Evolutionary conservation across 1,140 invertebrate genomes (phyloP), one percentile per base, ranked within the genome.

Genomic region (Formica selysi): DNA sequence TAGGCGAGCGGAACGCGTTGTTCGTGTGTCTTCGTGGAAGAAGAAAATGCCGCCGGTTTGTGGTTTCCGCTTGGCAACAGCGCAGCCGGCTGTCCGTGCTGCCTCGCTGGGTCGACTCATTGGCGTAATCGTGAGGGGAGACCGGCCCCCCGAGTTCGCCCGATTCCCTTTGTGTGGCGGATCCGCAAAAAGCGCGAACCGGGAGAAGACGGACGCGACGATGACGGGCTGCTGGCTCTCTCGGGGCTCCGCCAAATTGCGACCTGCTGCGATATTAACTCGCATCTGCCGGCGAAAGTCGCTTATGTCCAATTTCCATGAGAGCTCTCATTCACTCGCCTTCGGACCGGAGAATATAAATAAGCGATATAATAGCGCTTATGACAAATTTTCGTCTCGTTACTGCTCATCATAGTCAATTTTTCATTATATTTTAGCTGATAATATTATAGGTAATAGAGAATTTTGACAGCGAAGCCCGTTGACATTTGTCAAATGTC

Each of bases 31-130:
- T 90, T 90, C 76, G 61, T 90, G 88, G 81, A 90, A 90, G 88
- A 90, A 90, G 89, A 90, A 90, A 90, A 90, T 90, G 81, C 65
- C 79, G 89, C 79, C 76, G 74, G 88, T 88, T 78, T 88, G 89
- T 79, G 86, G 87, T 92, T 92, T 92, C 91, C 91, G 91, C 91
- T 92, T 92, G 91, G 91, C 91, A 92, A 92, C 91, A 92, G 87
- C 89, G 91, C 91, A 85, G 80, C 86, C 80, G 89, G 85, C 81
- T 86, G 76, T 81, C 76, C 86, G 90, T 91, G 70, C 86, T 90
- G 86, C 87, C 85, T 88, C 84, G 90, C 80, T 87, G 83, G 78
- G 78, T 91, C 73, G 89, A 80, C 64, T 61, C 88, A 90, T 83
- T 90, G 86, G 89, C 89, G 79, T 89, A 89, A 89, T 86, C 87